Evolutionary conservation across 1,140 invertebrate genomes (phyloP).

Genomic region (Odontomachus brunneus): DNA sequence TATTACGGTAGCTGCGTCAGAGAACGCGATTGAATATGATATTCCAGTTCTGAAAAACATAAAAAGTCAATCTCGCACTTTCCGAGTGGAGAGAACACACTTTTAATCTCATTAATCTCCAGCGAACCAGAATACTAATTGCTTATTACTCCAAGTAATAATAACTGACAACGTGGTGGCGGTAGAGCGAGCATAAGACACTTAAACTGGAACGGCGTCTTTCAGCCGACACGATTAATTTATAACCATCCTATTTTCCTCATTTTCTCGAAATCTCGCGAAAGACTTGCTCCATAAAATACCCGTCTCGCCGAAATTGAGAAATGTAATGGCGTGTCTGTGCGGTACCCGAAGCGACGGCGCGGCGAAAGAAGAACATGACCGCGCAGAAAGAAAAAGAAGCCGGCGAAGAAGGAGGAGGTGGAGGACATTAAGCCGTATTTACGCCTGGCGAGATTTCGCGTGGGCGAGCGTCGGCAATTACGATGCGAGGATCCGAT

Average conservation of each 20-base stretch:
- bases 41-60: background rate
- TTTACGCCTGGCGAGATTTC: slow-evolving; percentile 71
- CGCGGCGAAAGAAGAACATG: background rate
- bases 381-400: background rate
- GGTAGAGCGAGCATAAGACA: background rate
- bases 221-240: background rate
- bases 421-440: slow-evolving; percentile 69
- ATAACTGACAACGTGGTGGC: slow-evolving; percentile 2
- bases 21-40: background rate
- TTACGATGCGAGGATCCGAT: slow-evolving; percentile 70
- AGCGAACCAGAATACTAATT: background rate
- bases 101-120: background rate
- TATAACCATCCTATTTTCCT: background rate
- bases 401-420: slow-evolving; percentile 15
- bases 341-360: background rate
- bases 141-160: background rate
- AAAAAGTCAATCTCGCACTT: background rate
- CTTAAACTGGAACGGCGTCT: background rate
- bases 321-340: slow-evolving; percentile 3
- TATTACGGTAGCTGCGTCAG: background rate
- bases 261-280: background rate
- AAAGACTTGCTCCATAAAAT: background rate
- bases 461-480: slow-evolving; percentile 73
- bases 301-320: background rate
- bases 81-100: background rate